Evolutionary conservation across 2,888 invertebrate genomes (phyloP).

Genomic region (Stegana nigrithorax): DNA sequence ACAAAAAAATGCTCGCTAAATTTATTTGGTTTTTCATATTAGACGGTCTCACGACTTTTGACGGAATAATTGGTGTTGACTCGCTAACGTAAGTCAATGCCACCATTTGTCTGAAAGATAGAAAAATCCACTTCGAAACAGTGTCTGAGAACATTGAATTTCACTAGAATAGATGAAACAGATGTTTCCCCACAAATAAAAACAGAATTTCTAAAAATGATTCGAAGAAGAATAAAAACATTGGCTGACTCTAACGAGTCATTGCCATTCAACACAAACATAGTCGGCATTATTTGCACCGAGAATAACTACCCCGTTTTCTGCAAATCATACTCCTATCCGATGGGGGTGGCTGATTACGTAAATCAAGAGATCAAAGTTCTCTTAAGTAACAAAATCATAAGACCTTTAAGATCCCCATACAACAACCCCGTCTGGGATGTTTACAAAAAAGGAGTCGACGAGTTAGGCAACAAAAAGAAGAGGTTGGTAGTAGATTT

Average conservation of each 20-base stretch:
- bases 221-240: not conserved
- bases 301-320: conserved; percentile 23
- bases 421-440: too few relatives aligned
- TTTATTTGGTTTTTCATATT: conserved; percentile 20
- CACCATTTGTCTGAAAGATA: conserved; percentile 1
- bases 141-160: not conserved
- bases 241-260: conserved; percentile 22
- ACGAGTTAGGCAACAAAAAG: conserved; percentile 17
- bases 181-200: not conserved
- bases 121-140: conserved; percentile 7
- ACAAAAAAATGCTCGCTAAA: conserved; percentile 14
- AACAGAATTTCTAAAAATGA: not conserved
- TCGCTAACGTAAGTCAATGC: conserved; percentile 17
- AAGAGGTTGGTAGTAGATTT: conserved; percentile 22
- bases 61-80: conserved; percentile 26
- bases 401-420: too few relatives aligned
- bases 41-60: conserved; percentile 16
- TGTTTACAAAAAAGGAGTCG: conserved; percentile 16
- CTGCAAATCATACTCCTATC: conserved; percentile 21
- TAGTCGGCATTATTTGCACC: conserved; percentile 22
- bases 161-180: not conserved
- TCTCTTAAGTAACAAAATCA: conserved; percentile 13
- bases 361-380: conserved; percentile 15
- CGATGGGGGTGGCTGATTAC: conserved; percentile 19
- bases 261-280: conserved; percentile 20